Evolutionary conservation across 2,888 invertebrate genomes (phyloP).

Genomic region (Sepiola atlantica): DNA sequence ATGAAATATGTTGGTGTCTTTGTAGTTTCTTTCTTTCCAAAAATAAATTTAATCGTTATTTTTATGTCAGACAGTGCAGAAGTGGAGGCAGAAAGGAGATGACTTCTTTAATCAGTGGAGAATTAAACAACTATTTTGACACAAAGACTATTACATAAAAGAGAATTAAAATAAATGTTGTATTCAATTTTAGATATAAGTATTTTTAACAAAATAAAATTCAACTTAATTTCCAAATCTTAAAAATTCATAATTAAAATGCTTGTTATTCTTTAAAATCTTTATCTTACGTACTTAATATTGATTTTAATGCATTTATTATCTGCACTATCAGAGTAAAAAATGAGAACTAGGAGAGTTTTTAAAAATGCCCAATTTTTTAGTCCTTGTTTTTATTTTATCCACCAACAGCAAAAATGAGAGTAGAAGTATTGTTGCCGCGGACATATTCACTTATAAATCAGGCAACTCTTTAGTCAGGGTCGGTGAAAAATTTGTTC

Average conservation of each 20-base stretch:
- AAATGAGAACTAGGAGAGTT: too few relatives aligned
- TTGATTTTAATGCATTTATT: too few relatives aligned
- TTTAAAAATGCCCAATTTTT: too few relatives aligned
- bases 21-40: slow-evolving; percentile 1
- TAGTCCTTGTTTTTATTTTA: too few relatives aligned
- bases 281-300: too few relatives aligned
- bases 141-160: not conserved
- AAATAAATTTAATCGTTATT: not conserved
- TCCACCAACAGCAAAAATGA: too few relatives aligned
- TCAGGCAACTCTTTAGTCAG: too few relatives aligned
- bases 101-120: not conserved
- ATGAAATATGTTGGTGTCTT: slow-evolving; percentile 20
- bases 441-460: too few relatives aligned
- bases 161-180: not conserved
- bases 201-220: not conserved
- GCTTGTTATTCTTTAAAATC: not conserved
- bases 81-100: slow-evolving; percentile 32
- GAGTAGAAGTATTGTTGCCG: too few relatives aligned
- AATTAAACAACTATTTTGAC: not conserved
- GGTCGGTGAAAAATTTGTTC: too few relatives aligned
- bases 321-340: too few relatives aligned
- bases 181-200: not conserved
- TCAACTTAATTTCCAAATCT: not conserved
- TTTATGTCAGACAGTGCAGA: not conserved
- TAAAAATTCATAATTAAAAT: not conserved